Conservation (phyloP, 2,797 vertebrate species). For the Sardinella longiceps region DNA sequence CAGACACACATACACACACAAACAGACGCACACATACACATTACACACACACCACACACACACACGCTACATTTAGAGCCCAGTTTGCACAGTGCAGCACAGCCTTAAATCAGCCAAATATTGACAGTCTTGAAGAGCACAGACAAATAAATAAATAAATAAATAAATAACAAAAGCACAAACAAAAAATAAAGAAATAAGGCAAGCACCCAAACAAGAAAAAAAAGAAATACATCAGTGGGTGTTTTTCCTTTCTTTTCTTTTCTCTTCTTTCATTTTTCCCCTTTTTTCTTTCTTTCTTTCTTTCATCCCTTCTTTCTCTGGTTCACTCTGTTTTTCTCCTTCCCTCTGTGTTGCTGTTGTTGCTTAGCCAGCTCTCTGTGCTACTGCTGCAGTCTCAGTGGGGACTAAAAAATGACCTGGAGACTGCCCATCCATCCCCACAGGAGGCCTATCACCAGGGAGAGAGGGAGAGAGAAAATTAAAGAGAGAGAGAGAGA, state of each 20-base stretch:
- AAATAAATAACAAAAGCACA: conserved; percentile 34
- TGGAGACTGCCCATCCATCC: conserved; percentile 60
- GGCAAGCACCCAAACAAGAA: conserved; percentile 44
- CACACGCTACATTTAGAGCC: not conserved
- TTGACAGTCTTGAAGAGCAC: conserved; percentile 45
- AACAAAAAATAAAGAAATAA: conserved; percentile 37
- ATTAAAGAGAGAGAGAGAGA: conserved; percentile 52
- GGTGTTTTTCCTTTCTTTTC: not conserved
- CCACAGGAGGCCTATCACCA: conserved; percentile 63
- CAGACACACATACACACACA: too few species aligned
- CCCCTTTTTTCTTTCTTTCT: not conserved
- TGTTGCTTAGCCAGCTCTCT: conserved; percentile 53
- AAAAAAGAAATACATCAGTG: conserved; percentile 25
- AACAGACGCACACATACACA: too few species aligned
- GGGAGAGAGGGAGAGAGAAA: not conserved
- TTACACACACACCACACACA: too few species aligned
- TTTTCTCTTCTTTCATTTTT: not conserved
- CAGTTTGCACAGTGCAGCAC: not conserved
- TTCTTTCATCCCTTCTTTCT: not conserved
- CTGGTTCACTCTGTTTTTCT: not conserved
- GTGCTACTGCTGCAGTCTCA: conserved; percentile 57
- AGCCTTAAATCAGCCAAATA: conserved; percentile 40
- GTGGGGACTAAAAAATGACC: conserved; percentile 65
- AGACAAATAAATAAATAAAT: conserved; percentile 33
- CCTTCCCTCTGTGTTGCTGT: conserved; percentile 51